Evolutionary conservation across 2,888 invertebrate genomes (phyloP), one percentile per base, ranked within the genome.

Genomic region (Scaeva pyrastri): DNA sequence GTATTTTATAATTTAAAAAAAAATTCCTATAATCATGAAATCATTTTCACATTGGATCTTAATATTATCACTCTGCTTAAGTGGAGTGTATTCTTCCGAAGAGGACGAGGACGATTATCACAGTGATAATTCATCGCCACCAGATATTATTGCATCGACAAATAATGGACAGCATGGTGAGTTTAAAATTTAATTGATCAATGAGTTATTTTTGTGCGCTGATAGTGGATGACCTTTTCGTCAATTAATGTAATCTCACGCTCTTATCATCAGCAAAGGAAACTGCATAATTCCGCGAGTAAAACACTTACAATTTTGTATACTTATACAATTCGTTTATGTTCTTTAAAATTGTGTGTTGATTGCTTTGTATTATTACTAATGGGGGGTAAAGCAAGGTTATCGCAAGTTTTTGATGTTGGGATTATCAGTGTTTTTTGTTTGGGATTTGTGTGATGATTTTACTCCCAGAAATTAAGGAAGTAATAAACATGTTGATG

Each of bases 51-150:
- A 66, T 21, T 86, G 86, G 82, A 86, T 82, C 45, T 52, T 78
- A 16, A 58, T 86, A 23, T 31, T 86, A 48, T 45, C 62, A 39
- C 16, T 74, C 0, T 64, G 45, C 21, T 71, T 43, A 43, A 74
- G 11, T 58, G 70, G 26, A 50, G 86, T 58, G 36, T 31, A 31
- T 43, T 78, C 77, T 0, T 77, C 56, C 2, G 78, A 79, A n/a
- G 85, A 86, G 2, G 74, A 81, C 10, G 86, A 86, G 45, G 86
- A 86, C 19, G 86, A 86, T 62, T 86, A 82, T 55, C 86, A 81
- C 45, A 86, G 86, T 78, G 86, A 86, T 21, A 86, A 86, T 45
- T 86, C 86, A 74, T 86, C 86, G 11, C 86, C 86, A 19, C 86
- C 86, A 26, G 82, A 86, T 74, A 77, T 50, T 10, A 55, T 66